A percentile compares a stretch with the other conserved stretches of the same genome.
These are phyloP conservation scores for Agonum fuliginosum DNA, from an alignment of 2,888 invertebrate species.

Conservation along the genomic window DNA sequence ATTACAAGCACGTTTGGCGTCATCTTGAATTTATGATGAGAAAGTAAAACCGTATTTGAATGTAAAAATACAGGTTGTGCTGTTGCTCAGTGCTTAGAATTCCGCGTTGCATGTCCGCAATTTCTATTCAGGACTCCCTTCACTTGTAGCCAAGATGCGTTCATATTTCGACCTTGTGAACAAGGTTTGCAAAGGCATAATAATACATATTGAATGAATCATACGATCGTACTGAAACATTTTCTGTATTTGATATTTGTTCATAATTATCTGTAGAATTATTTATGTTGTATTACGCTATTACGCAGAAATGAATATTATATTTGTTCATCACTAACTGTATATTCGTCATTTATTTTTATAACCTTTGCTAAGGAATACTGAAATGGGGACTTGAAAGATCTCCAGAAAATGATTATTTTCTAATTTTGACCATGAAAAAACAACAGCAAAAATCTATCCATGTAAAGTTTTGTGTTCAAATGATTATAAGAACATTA, in stretches of 20 bases:
- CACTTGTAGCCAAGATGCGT: slow-evolving; percentile 13
- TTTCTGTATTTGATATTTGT: slow-evolving; percentile 25
- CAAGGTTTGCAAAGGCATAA: slow-evolving; percentile 14
- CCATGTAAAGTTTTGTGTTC: no score
- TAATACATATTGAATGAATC: slow-evolving; percentile 25
- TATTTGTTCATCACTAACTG: slow-evolving; percentile 17
- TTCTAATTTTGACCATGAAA: slow-evolving; percentile 11
- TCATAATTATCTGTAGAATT: slow-evolving; percentile 19
- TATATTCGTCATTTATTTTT: slow-evolving; percentile 18
- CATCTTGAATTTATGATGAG: slow-evolving; percentile 43
- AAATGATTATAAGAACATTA: no score
- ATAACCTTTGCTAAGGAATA: not conserved
- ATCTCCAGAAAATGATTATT: slow-evolving; percentile 31
- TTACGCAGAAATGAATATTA: slow-evolving; percentile 19
- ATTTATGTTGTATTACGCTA: slow-evolving; percentile 30
- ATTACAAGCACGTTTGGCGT: slow-evolving; percentile 1
- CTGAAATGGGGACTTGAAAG: slow-evolving; percentile 23
- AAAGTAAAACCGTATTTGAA: slow-evolving; percentile 33
- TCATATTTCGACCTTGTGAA: slow-evolving; percentile 29
- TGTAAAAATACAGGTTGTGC: slow-evolving; percentile 30
- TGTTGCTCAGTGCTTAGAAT: slow-evolving; percentile 10
- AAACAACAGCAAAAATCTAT: no score
- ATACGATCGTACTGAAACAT: slow-evolving; percentile 24
- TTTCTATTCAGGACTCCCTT: slow-evolving; percentile 29
- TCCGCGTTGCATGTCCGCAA: slow-evolving; percentile 20